Evolutionary conservation across 2,113 vertebrate species (phyloP).

Genomic region (Proteles cristata): DNA sequence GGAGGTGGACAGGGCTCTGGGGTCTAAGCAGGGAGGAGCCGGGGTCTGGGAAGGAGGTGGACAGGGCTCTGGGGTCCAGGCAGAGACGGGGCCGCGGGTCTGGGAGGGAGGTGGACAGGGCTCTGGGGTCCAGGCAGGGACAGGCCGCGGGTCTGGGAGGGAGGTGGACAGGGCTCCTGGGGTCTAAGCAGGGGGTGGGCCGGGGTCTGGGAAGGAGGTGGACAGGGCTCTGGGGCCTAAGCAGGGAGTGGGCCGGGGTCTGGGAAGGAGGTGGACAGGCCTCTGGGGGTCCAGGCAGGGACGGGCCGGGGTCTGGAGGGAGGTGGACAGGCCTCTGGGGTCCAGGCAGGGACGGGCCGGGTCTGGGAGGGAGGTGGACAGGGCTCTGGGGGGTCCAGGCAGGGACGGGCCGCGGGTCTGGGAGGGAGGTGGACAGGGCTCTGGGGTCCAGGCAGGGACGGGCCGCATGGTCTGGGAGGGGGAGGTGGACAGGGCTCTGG

Average conservation of each 20-base stretch:
- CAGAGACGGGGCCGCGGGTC: background rate
- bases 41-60: background rate
- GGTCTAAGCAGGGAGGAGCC: background rate
- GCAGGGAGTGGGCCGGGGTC: background rate
- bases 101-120: background rate
- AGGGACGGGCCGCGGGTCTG: too few relatives aligned
- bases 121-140: background rate
- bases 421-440: background rate
- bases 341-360: background rate
- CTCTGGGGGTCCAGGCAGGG: background rate
- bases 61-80: background rate
- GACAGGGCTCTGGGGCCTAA: background rate
- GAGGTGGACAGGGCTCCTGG: too few relatives aligned
- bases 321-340: background rate
- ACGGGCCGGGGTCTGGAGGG: background rate
- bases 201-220: accelerated
- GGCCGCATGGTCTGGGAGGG: background rate
- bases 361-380: too few relatives aligned
- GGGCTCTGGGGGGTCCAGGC: too few relatives aligned
- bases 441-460: too few relatives aligned
- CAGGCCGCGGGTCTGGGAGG: too few relatives aligned
- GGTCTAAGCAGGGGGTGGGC: too few relatives aligned
- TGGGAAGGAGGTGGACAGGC: background rate
- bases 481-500: accelerated
- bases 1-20: background rate